These are phyloP conservation scores for Acleris laterana DNA, from an alignment of 2,888 invertebrate genomes.

Conservation along the genomic window DNA sequence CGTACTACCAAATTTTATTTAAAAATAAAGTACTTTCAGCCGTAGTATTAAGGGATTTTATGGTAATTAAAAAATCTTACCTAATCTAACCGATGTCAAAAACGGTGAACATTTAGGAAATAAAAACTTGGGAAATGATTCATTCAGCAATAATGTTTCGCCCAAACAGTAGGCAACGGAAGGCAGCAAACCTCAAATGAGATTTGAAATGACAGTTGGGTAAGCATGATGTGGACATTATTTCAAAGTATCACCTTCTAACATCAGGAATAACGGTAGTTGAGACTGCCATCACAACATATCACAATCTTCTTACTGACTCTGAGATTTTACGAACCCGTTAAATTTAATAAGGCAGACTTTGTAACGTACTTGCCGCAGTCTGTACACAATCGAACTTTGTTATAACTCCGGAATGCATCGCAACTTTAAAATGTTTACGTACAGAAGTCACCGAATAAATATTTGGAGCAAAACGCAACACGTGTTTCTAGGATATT, in stretches of 20 bases:
- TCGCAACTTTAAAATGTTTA: constrained; percentile 39
- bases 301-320: constrained; percentile 28
- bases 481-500: constrained; percentile 40
- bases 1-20: no score
- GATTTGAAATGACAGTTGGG: constrained; percentile 5
- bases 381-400: constrained; percentile 25
- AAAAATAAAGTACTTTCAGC: no score
- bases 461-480: constrained; percentile 40
- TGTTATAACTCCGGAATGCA: constrained; percentile 28
- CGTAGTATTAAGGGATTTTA: no score
- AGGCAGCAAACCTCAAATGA: neutral
- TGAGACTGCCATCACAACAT: constrained; percentile 29
- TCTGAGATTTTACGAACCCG: constrained; percentile 26
- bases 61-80: no score
- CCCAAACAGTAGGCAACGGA: no score
- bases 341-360: constrained; percentile 34
- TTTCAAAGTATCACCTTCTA: constrained; percentile 5
- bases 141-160: no score
- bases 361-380: constrained; percentile 11
- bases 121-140: no score
- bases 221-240: neutral
- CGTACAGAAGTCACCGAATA: constrained; percentile 40
- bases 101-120: no score
- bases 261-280: constrained; percentile 3
- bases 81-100: no score